Evolutionary conservation across 2,113 vertebrate species (phyloP), one percentile per base, ranked within the genome.

Genomic region (Alosa alosa): DNA sequence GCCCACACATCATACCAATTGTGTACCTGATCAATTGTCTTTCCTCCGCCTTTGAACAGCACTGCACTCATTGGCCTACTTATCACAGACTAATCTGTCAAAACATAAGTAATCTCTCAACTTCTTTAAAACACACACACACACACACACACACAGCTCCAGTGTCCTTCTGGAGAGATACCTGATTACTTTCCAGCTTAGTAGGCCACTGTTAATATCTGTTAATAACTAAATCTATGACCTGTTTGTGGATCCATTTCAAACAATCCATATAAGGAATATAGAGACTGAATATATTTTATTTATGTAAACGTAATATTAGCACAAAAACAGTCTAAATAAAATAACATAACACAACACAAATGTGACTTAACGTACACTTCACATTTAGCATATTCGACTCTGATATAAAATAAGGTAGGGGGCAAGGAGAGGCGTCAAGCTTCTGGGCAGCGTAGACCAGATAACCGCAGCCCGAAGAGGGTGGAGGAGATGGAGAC

Each of bases 311-410:
- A 94, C 90, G 78, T 90, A 90, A 91, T 88, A 88, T 89, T 88
- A 90, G 87, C 89, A 93, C 89, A 88, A 88, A 89, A 84, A n/a
- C n/a, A 72, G 39, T 78, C 72, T 78, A 78, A 78, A 78, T 78
- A 78, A 78, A 78, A 78, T 78, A 78, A 78, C 72, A 78, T 78
- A 78, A 78, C 72, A 78, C 31, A 36, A 78, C 72, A 86, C 46
- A 93, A 93, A 94, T 45, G 46, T 84, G 82, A 86, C 88, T 41
- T 96, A 94, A 96, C 94, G 94, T 93, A 96, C 92, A 88, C 88
- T 93, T 94, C 90, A 94, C 92, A 93, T 93, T 94, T 44, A 84
- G 41, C 83, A 91, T 91, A 78, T 31, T 78, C 25, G 11, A 78
- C 72, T 78, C 72, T 78, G 25, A 75, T 78, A 78, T 78, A 78